A percentile compares a stretch with the other conserved stretches of the same genome.
Conservation (phyloP, 30 jellyfish, hydroid and myxozoan genomes). For the Clytia hemisphaerica region DNA sequence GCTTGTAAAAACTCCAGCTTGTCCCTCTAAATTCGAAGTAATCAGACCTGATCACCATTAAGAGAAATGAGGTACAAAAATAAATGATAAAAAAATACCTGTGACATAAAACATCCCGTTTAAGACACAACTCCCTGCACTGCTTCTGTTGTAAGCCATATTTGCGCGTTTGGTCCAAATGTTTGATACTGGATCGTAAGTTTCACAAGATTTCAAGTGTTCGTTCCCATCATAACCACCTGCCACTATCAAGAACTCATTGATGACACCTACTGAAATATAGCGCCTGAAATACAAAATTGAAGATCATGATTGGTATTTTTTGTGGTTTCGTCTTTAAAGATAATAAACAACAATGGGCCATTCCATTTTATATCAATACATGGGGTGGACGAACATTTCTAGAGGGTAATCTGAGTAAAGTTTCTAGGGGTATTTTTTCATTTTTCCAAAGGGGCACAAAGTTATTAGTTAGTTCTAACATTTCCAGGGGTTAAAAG, state of each 20-base stretch:
- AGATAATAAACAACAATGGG: no score
- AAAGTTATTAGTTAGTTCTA: no score
- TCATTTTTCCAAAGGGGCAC: no score
- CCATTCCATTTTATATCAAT: no score
- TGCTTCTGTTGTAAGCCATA: slow-evolving; percentile 68
- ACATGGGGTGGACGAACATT: no score
- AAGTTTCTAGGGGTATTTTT: no score
- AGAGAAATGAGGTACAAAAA: background rate
- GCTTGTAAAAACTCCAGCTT: no score
- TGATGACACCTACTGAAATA: slow-evolving; percentile 77
- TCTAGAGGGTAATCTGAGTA: no score
- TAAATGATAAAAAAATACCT: slow-evolving; percentile 30
- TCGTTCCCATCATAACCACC: slow-evolving; percentile 92
- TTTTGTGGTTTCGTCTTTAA: no score
- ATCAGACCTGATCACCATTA: no score
- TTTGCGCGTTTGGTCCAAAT: slow-evolving; percentile 65
- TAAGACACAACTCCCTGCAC: slow-evolving; percentile 69
- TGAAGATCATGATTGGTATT: background rate
- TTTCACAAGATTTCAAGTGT: slow-evolving; percentile 74
- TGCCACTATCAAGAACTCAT: slow-evolving; percentile 70
- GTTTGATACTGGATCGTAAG: slow-evolving; percentile 79
- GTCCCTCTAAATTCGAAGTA: no score
- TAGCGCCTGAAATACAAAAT: slow-evolving; percentile 54
- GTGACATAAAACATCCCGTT: slow-evolving; percentile 64
- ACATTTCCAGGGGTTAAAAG: no score